Percentiles rank a stretch among this genome's conserved stretches.
phyloP scores from a whole-genome alignment of 2,797 vertebrate species.

The Sebastes wilsoni region DNA sequence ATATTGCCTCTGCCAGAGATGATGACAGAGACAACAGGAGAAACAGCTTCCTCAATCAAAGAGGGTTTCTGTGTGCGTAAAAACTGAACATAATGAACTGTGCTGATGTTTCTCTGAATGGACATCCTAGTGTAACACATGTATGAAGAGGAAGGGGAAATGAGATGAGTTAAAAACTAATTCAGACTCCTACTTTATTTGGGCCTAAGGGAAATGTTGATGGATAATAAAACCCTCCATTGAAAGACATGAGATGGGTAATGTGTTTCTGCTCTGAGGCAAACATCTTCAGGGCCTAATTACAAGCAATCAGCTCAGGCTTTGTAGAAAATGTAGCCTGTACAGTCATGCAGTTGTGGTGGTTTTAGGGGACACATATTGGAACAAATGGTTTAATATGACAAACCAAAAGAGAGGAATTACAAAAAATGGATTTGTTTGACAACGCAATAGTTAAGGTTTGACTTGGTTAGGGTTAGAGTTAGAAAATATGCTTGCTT shows the following conservation, averaged over 20 bases:
- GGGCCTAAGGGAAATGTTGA: slow-evolving; percentile 26
- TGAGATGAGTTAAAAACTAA: slow-evolving; percentile 26
- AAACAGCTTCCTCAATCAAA: neutral
- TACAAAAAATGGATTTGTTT: neutral
- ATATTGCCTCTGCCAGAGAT: neutral
- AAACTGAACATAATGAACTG: neutral
- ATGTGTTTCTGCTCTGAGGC: slow-evolving; percentile 22
- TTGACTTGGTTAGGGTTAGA: neutral
- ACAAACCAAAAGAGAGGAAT: neutral
- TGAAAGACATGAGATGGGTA: slow-evolving; percentile 29
- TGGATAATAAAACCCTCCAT: slow-evolving; percentile 31
- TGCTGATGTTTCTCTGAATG: slow-evolving; percentile 4
- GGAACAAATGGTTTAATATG: slow-evolving; percentile 2
- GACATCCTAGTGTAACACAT: neutral
- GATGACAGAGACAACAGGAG: neutral
- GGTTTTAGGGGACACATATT: neutral
- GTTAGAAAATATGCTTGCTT: no score
- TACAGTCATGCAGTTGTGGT: neutral
- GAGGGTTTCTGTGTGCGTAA: neutral
- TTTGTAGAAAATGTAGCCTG: neutral
- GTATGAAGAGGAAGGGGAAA: slow-evolving; percentile 16
- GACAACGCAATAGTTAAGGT: neutral
- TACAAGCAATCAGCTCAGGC: slow-evolving; percentile 19
- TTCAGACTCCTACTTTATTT: slow-evolving; percentile 13
- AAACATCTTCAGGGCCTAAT: slow-evolving; percentile 31